Conservation (phyloP, 64 coral and sea anemone species). For the Hydrozoanthus tunicans region DNA sequence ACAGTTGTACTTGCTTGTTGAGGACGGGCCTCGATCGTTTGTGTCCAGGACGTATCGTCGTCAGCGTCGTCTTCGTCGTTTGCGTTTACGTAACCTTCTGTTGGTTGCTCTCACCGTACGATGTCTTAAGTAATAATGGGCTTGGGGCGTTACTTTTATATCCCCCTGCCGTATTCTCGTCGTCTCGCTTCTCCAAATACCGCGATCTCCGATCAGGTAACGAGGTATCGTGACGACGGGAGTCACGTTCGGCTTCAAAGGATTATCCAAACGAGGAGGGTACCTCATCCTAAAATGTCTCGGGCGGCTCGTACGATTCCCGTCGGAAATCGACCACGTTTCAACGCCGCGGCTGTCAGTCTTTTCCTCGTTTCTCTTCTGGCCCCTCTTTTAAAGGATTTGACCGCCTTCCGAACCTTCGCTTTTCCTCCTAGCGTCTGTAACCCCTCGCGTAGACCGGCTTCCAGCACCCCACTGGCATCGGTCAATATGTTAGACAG, state of each 20-base stretch:
- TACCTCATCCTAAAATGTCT: no score
- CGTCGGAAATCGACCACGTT: background rate
- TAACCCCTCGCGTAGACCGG: background rate
- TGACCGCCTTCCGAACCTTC: background rate
- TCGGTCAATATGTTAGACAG: background rate
- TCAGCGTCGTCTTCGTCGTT: slow-evolving; percentile 5
- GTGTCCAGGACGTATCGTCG: background rate
- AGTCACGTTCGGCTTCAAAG: background rate
- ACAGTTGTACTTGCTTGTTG: background rate
- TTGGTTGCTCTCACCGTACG: no score
- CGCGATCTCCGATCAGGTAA: background rate
- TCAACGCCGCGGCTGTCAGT: background rate
- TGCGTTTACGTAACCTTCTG: no score
- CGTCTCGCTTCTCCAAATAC: background rate
- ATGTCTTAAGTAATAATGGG: no score
- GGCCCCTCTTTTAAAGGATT: no score
- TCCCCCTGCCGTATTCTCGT: no score
- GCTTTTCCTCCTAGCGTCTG: background rate
- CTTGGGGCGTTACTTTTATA: no score
- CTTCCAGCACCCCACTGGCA: background rate
- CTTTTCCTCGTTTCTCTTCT: background rate
- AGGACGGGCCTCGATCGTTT: slow-evolving; percentile 8
- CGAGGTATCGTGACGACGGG: background rate
- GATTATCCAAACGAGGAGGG: background rate
- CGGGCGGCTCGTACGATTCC: no score